Base-by-base conservation (phyloP, 2,797 vertebrate species). In the Labroides dimidiatus region DNA sequence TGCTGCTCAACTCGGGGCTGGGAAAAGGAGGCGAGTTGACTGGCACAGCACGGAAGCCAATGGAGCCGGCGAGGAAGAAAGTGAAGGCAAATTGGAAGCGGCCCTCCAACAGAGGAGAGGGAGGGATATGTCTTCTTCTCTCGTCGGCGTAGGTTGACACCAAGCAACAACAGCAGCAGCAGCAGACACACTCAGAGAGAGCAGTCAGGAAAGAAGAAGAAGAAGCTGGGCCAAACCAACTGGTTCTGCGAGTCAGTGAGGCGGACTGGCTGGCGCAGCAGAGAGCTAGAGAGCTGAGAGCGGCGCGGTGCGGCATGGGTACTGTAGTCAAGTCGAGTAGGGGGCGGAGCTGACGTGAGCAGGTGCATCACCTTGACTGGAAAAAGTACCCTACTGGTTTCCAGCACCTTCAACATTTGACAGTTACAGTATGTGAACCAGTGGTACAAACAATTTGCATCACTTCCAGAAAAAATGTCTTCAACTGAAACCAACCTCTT, bases 1-100 rank as follows among this genome's bases (percentile, higher is more conserved):
- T 95, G 92, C 92, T 95, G 92, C 92, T 94, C 90, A 93, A 93
- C 93, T 94, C 94, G 84, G 84, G 81, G 82, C 90, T 85, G 90
- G 84, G 71, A 74, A 69, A 84, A 87, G 92, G 88, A 92, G 91
- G 90, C 90, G 93, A 79, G 84, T 86, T 94, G 94, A 94, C 82
- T 92, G 94, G 93, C 94, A 92, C 81, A 48, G 92, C 83, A 55
- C 84, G 81, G 81, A 91, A 91, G 90, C 93, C 93, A 94, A 93
- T 93, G 90, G 90, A 77, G 85, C 92, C 89, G 90, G 88, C 82
- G 91, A 88, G 64, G 76, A 89, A 87, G 81, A 79, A 82, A 79
- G 92, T 87, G 83, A 88, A 93, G 90, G 92, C 92, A 88, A 93
- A 93, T 92, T 91, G 88, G 91, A 94, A 93, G 83, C 91, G 87